Evolutionary conservation across 2,797 vertebrate species (phyloP).

Genomic region (Falco biarmicus): DNA sequence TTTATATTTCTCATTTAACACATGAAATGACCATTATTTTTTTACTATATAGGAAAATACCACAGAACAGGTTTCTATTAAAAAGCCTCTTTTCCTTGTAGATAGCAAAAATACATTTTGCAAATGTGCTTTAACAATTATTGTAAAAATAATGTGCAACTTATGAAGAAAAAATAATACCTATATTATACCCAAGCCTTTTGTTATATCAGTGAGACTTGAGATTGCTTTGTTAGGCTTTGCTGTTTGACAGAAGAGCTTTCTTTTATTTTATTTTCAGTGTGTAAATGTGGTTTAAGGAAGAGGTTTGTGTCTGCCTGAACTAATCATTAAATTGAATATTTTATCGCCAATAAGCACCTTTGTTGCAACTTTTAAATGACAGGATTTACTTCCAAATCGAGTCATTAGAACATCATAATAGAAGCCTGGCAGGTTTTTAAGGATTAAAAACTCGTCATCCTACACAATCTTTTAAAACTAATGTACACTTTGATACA

Average conservation of each 20-base stretch:
- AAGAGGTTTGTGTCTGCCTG: slow-evolving; percentile 51
- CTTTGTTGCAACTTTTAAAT: slow-evolving; percentile 58
- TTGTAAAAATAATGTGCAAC: neutral
- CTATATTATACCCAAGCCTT: neutral
- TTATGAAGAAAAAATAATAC: neutral
- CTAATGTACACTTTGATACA: slow-evolving; percentile 29
- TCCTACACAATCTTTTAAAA: slow-evolving; percentile 33
- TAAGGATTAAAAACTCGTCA: neutral
- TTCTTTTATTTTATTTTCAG: neutral
- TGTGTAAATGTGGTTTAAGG: slow-evolving; percentile 44
- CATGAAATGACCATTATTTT: slow-evolving; percentile 84
- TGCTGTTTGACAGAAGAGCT: neutral
- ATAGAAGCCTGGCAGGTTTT: slow-evolving; percentile 36
- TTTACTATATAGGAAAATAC: slow-evolving; percentile 74
- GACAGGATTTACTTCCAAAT: slow-evolving; percentile 62
- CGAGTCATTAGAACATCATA: slow-evolving; percentile 63
- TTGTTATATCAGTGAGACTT: neutral
- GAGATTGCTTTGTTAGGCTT: neutral
- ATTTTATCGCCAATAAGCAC: slow-evolving; percentile 48
- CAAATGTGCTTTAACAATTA: slow-evolving; percentile 32
- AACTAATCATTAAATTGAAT: slow-evolving; percentile 69
- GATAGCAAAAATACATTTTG: slow-evolving; percentile 4
- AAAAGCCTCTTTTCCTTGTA: neutral
- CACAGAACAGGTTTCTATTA: slow-evolving; percentile 73
- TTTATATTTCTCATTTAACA: slow-evolving; percentile 90